Evolutionary conservation across 2,888 invertebrate genomes (phyloP), one percentile per base, ranked within the genome.

Genomic region (Campopleginae sp.): DNA sequence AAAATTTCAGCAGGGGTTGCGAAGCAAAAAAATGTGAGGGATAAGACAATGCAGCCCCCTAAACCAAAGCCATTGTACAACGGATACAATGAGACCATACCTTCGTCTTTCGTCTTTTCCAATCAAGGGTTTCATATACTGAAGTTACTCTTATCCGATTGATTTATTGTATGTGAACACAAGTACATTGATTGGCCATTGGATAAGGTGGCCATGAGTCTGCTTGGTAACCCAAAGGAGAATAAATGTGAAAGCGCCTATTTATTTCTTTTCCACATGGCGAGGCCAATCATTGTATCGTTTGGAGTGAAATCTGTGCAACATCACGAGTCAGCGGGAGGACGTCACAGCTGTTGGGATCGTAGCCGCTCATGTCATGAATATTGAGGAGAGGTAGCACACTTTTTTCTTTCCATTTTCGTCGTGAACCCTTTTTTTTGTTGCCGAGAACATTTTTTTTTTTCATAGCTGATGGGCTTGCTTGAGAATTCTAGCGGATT

Each of bases 61-160:
- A n/a, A 27, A 58, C 66, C 19, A 33, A 72, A 42, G 58, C 77
- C 61, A 77, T 84, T 81, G 72, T 84, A n/a, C 58, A 12, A 27
- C 31, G 68, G 54, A 66, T 72, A 72, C 76, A 81, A 76, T 84
- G 80, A 38, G 51, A 63, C 3, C 61, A 42, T 46, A 68, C 42
- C 70, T 31, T 70, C 31, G 66, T 68, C 54, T 51, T 17, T 51
- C 65, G 54, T 78, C 58, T 70, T 79, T 70, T 46, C 75, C 58
- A 65, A 79, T 81, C 84, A 74, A 85, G 68, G 54, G 31, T 54
- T 61, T 85, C 17, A 23, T 46, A 68, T 23, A 42, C 19, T 68
- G 38, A 42, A 65, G 42, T 31, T 58, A 46, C 23, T 12, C 68
- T 70, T 23, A 70, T 54, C 44, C 44, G 74, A 81, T 75, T 81